These are phyloP conservation scores for Notoglanidium macrostoma DNA, from an alignment of 2,797 vertebrate species.

Conservation along the genomic window DNA sequence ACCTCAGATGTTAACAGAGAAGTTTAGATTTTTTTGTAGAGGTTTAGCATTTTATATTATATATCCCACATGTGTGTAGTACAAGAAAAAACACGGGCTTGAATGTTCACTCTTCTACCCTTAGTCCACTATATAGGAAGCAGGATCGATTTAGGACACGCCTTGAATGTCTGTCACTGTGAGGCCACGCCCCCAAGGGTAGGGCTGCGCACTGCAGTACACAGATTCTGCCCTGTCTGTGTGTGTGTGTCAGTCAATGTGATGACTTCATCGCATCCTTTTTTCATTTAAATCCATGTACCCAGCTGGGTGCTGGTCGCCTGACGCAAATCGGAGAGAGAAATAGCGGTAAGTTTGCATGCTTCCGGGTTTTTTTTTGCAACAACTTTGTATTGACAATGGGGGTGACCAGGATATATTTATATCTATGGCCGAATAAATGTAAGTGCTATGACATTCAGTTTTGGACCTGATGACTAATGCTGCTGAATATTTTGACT, in stretches of 20 bases:
- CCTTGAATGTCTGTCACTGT: not conserved
- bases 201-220: conserved; percentile 7
- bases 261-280: conserved; percentile 3
- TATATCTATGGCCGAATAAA: not conserved
- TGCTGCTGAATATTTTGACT: not conserved
- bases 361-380: not conserved
- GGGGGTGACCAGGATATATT: not conserved
- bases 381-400: not conserved
- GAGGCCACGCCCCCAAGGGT: conserved; percentile 13
- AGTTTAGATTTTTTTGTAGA: not conserved
- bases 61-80: not conserved
- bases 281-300: not conserved
- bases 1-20: too few relatives aligned
- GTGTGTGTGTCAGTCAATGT: not conserved
- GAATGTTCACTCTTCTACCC: too few relatives aligned
- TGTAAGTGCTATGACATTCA: not conserved
- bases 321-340: not conserved
- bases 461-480: not conserved
- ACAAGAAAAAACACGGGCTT: not conserved
- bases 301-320: not conserved
- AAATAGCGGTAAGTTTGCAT: conserved; percentile 42
- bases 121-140: not conserved
- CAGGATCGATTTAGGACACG: not conserved
- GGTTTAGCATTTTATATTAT: too few relatives aligned
- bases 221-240: not conserved